Evolutionary conservation across 2,888 invertebrate species (phyloP).

Genomic region (Isoperla grammatica): DNA sequence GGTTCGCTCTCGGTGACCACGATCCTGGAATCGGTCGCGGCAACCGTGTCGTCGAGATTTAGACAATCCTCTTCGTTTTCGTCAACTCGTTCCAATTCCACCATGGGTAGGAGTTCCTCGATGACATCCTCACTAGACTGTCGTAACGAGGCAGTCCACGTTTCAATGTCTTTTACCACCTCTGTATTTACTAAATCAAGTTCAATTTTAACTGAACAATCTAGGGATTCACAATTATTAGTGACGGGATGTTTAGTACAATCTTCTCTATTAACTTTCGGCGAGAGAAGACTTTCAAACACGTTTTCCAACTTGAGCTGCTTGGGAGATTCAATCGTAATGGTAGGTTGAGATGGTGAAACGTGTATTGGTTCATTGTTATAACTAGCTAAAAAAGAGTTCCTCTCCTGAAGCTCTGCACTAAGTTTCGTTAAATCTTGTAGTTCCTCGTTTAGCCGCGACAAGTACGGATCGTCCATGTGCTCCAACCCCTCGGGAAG

Average conservation of each 20-base stretch:
- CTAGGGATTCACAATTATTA: background rate
- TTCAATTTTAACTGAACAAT: conserved; percentile 10
- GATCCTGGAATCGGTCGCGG: background rate
- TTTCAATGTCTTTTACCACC: conserved; percentile 14
- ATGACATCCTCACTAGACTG: conserved; percentile 26
- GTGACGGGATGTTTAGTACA: background rate
- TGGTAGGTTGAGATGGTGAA: background rate
- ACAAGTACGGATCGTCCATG: conserved; percentile 56
- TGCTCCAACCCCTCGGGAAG: conserved; percentile 36
- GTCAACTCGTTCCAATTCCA: conserved; percentile 16
- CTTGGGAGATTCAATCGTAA: conserved; percentile 43
- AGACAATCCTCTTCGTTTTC: conserved; percentile 3
- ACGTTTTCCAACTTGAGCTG: conserved; percentile 45
- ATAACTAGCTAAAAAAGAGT: conserved; percentile 52
- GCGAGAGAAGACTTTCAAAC: conserved; percentile 11
- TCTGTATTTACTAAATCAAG: conserved; percentile 11
- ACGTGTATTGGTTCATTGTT: conserved; percentile 37
- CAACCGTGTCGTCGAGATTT: background rate
- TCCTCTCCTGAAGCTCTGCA: conserved; percentile 54
- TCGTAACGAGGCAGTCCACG: conserved; percentile 16
- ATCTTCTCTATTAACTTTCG: conserved; percentile 18
- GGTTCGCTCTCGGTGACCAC: conserved; percentile 4
- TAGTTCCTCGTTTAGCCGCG: conserved; percentile 54
- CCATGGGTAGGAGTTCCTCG: conserved; percentile 20
- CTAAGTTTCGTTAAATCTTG: conserved; percentile 53